Evolutionary conservation across 2,888 invertebrate genomes (phyloP).

Genomic region (Tipula unca): DNA sequence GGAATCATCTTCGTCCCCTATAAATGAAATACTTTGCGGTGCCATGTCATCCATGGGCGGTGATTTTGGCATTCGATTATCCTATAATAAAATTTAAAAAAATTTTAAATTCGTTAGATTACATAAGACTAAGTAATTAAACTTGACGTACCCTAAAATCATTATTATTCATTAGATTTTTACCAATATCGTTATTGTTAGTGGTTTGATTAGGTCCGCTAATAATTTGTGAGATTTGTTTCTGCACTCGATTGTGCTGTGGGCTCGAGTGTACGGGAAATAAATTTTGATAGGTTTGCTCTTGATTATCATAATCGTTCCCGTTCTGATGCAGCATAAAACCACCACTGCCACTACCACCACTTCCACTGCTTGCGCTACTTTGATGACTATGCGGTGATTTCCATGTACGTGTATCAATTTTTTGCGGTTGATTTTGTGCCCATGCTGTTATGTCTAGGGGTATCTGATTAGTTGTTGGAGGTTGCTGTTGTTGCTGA

Average conservation of each 20-base stretch:
- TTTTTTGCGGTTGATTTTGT: slow-evolving; percentile 32
- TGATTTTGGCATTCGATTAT: slow-evolving; percentile 39
- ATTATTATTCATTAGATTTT: slow-evolving; percentile 30
- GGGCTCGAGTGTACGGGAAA: slow-evolving; percentile 52
- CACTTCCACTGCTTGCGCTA: slow-evolving; percentile 26
- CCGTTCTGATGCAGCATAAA: slow-evolving; percentile 66
- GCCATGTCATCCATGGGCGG: slow-evolving; percentile 81
- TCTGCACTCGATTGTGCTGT: slow-evolving; percentile 52
- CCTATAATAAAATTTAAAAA: slow-evolving; percentile 24
- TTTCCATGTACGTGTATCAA: slow-evolving; percentile 42
- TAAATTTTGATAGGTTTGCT: slow-evolving; percentile 42
- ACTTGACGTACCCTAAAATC: slow-evolving; percentile 25
- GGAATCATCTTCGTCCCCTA: slow-evolving; percentile 59
- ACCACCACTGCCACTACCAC: slow-evolving; percentile 27
- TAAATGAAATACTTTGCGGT: slow-evolving; percentile 87
- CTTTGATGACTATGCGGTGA: slow-evolving; percentile 30
- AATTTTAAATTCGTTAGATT: background rate
- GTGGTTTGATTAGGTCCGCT: background rate
- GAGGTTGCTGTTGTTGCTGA: slow-evolving; percentile 28
- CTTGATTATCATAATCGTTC: slow-evolving; percentile 48
- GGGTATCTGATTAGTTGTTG: slow-evolving; percentile 30
- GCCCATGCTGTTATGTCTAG: slow-evolving; percentile 40
- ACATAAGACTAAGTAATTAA: background rate
- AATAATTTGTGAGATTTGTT: slow-evolving; percentile 45
- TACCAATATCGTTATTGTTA: slow-evolving; percentile 24